Evolutionary conservation across 2,113 vertebrate species (phyloP), one percentile per base, ranked within the genome.

Genomic region (Columba janthina): DNA sequence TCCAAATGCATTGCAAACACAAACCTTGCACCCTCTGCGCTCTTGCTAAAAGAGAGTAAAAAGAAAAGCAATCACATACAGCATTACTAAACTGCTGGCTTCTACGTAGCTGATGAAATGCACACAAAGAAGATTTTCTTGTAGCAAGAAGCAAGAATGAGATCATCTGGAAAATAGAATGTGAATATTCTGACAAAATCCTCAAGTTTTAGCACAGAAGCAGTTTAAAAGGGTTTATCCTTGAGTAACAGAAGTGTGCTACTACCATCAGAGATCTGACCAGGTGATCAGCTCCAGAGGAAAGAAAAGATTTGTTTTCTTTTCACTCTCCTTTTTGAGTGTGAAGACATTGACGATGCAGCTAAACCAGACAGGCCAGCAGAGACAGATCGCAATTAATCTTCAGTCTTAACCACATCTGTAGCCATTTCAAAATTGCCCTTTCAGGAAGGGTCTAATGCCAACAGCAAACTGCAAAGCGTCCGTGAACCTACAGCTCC

Each of bases 81-180:
- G 75, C 38, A 61, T 76, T 72, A 83, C 58, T 51, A 42, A 90
- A 86, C 44, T 70, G 48, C 72, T 66, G 79, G 64, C 14, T 86
- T 65, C 32, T 50, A 53, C 19, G 51, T 38, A 85, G 89, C 83
- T 88, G 86, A 92, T 80, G 83, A 94, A 94, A 93, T 0, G 5
- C 69, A 72, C n/a, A 80, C 29, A 76, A 22, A 75, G 61, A 82
- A 62, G 78, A 85, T 82, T 85, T 91, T 74, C 71, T 74, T 87
- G 81, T 71, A 19, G 44, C 61, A 96, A 86, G n/a, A 83, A 86
- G 48, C 36, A 73, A 84, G 89, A 92, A 95, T 80, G 73, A 96
- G 93, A 92, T 89, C 76, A 91, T 93, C 53, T 77, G 65, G 69
- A 89, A 90, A 88, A 64, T 20, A 78, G n/a, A 91, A 84, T 40